Conservation (phyloP, 2,113 vertebrate genomes). For the Eublepharis macularius region DNA sequence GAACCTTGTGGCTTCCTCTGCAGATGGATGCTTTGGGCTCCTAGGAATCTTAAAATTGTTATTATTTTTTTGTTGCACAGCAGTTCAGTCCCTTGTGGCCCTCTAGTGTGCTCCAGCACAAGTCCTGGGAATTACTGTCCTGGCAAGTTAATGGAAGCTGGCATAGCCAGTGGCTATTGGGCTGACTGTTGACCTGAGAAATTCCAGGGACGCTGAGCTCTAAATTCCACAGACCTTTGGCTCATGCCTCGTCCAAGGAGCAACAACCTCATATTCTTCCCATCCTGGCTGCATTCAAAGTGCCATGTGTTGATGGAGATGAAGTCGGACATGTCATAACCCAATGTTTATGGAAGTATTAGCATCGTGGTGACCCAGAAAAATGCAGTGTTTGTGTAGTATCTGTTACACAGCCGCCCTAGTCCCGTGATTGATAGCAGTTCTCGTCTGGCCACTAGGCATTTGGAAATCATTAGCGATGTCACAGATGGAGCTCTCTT, state of each 20-base stretch:
- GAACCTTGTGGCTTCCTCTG: no score
- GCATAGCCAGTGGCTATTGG: neutral
- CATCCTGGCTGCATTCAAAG: neutral
- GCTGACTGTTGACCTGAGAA: neutral
- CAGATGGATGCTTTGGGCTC: no score
- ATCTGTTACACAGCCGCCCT: conserved; percentile 19
- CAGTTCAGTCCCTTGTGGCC: no score
- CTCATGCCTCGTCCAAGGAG: neutral
- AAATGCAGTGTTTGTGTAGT: conserved; percentile 20
- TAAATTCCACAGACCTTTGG: neutral
- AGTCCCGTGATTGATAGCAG: conserved; percentile 13
- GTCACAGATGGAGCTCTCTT: neutral
- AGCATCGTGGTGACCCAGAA: conserved; percentile 32
- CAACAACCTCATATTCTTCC: neutral
- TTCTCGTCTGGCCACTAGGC: neutral
- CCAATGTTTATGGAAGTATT: conserved; percentile 23
- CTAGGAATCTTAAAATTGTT: no score
- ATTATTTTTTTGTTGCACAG: no score
- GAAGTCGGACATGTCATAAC: conserved; percentile 20
- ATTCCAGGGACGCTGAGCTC: neutral
- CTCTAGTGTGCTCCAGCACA: no score
- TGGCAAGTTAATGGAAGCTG: neutral
- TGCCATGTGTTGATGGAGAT: conserved; percentile 7
- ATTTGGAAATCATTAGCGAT: conserved; percentile 35
- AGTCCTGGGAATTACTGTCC: neutral